A percentile compares a stretch with the other conserved stretches of the same genome.
These are phyloP conservation scores for Podargus strigoides DNA, from an alignment of 2,797 vertebrate species.

Conservation along the genomic window DNA sequence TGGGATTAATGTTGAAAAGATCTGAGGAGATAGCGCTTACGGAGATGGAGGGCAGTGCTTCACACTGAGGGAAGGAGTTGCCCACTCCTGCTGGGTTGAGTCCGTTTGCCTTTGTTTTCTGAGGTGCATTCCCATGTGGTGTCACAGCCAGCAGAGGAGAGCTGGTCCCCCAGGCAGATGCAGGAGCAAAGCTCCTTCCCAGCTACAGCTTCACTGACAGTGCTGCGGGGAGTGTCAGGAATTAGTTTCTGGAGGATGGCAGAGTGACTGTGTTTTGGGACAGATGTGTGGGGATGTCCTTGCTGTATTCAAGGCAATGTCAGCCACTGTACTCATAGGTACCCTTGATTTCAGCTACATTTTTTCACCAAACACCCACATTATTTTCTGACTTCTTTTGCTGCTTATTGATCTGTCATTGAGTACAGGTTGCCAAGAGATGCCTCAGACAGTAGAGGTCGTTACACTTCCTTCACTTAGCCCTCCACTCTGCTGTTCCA, in stretches of 20 bases:
- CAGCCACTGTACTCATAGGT: background rate
- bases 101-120: background rate
- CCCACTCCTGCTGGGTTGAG: accelerated
- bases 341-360: background rate
- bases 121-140: background rate
- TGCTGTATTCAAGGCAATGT: background rate
- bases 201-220: background rate
- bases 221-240: background rate
- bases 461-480: background rate
- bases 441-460: background rate
- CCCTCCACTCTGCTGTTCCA: background rate
- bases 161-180: background rate
- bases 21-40: background rate
- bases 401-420: background rate
- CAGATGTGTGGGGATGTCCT: background rate
- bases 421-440: background rate
- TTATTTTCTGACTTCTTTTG: background rate
- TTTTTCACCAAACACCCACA: background rate
- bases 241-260: background rate
- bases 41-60: background rate
- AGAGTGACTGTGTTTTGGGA: background rate
- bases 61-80: background rate
- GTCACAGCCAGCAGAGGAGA: background rate
- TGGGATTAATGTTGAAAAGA: background rate
- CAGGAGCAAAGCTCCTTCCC: background rate